Evolutionary conservation across 2,888 invertebrate species (phyloP), one percentile per base, ranked within the genome.

Genomic region (Papilio elwesi): DNA sequence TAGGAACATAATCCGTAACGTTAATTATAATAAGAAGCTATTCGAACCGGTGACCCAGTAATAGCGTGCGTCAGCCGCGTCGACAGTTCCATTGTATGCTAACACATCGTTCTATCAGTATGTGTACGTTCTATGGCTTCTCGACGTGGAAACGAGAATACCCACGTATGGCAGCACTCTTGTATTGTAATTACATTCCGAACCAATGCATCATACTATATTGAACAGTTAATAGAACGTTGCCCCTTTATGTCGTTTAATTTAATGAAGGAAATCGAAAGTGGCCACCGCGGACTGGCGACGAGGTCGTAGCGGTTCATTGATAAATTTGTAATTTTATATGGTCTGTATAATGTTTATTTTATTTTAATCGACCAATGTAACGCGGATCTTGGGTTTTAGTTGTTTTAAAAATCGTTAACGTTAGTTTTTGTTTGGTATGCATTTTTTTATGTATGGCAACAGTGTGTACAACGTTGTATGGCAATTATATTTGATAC

Each of bases 61-160:
- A 81, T 26, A 26, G 26, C 26, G 26, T 49, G 76, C 79, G 79
- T 76, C 65, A 75, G 70, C 73, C 75, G 68, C 79, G 79, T 77
- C 80, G 79, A 81, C 82, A 78, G 75, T 55, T 49, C 83, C 81
- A 90, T 90, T 90, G 90, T 90, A 90, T 90, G 89, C 86, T 83
- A 90, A 88, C 78, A 52, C 70, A 64, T 36, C 51, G 36, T 13
- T 36, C 6, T 26, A 69, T 52, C 13, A 15, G 49, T 13, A 52
- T 63, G 4, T 4, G 26, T 59, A 59, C 26, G 70, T 65, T 38
- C 65, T 53, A 48, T 49, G 43, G 68, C 57, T 9, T 43, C 43
- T 4, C 12, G 57, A 16, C 6, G 6, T 16, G 57, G 53, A 67
- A 70, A 71, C 71, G 36, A 48, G 71, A 68, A 62, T 71, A 62